These are phyloP conservation scores for Lymantria dispar DNA, from an alignment of 2,888 invertebrate genomes.

Conservation along the genomic window DNA sequence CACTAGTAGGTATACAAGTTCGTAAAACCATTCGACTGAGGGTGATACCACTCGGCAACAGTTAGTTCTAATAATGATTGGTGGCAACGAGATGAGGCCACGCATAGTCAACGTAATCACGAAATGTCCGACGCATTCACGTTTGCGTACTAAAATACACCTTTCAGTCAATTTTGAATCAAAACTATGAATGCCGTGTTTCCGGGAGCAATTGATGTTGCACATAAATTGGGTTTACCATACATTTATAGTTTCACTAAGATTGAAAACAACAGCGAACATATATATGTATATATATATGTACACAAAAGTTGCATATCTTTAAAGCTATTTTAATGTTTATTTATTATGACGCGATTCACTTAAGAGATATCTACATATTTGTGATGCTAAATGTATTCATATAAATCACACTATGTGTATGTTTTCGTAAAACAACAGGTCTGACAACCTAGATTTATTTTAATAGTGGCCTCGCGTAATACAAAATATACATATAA, in stretches of 20 bases:
- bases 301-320: too few species aligned
- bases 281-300: too few species aligned
- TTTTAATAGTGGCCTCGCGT: too few species aligned
- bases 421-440: too few species aligned
- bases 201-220: constrained; percentile 4
- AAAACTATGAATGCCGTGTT: constrained; percentile 7
- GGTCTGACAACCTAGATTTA: too few species aligned
- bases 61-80: constrained; percentile 20
- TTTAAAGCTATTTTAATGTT: not conserved
- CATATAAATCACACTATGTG: too few species aligned
- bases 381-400: too few species aligned
- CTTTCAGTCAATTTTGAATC: constrained; percentile 11
- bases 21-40: constrained; percentile 17
- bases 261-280: not conserved
- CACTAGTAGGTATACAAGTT: constrained; percentile 16
- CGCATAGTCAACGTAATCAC: constrained; percentile 19
- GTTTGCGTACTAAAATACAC: constrained; percentile 20
- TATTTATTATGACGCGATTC: too few species aligned
- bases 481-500: too few species aligned
- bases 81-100: constrained; percentile 29
- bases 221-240: not conserved
- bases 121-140: constrained; percentile 24
- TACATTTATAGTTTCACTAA: not conserved
- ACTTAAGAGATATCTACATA: too few species aligned
- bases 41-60: constrained; percentile 5